These are phyloP conservation scores for Neofelis nebulosa DNA, from an alignment of 2,113 vertebrate species.

Conservation along the genomic window DNA sequence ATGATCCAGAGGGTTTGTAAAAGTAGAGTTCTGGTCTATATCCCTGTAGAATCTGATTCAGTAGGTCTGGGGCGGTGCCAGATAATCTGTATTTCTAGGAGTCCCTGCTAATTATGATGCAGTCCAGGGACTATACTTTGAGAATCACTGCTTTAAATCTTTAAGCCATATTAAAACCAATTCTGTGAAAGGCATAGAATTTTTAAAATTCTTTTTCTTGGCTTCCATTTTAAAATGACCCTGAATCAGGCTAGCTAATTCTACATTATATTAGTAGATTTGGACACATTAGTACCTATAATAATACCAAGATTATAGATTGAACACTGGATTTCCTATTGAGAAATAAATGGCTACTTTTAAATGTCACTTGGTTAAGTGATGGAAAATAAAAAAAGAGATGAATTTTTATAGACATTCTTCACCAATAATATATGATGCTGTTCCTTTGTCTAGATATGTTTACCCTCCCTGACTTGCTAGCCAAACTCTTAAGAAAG, in stretches of 20 bases:
- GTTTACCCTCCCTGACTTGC: not conserved
- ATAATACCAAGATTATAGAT: not conserved
- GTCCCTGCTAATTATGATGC: not conserved
- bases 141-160: not conserved
- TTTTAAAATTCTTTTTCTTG: not conserved
- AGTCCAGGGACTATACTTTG: not conserved
- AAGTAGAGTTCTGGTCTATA: not conserved
- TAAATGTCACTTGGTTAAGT: not conserved
- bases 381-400: not conserved
- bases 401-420: not conserved
- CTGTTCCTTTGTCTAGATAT: not conserved
- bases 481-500: not conserved
- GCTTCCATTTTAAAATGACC: not conserved
- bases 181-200: not conserved
- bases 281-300: not conserved
- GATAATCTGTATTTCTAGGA: not conserved
- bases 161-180: not conserved
- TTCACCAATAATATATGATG: not conserved
- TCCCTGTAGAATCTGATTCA: not conserved
- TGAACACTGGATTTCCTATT: not conserved
- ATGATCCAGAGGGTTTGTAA: not conserved
- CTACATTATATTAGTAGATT: not conserved
- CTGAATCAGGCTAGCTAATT: not conserved
- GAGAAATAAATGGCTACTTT: not conserved
- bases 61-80: not conserved